These are phyloP conservation scores for Choristoneura fumiferana DNA, from an alignment of 1,140 invertebrate species.

Conservation along the genomic window DNA sequence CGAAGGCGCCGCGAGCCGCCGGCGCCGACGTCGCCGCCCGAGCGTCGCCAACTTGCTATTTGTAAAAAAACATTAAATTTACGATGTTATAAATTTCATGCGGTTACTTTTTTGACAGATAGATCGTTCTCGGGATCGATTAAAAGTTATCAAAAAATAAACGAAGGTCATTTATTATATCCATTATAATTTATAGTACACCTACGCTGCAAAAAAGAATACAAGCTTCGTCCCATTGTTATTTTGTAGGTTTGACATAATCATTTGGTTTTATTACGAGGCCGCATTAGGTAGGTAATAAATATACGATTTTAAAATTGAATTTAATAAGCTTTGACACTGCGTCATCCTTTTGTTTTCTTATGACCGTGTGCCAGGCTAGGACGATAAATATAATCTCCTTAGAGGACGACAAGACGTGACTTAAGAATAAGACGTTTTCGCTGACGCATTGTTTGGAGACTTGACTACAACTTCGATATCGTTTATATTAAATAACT, in stretches of 20 bases:
- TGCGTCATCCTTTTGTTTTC: conserved; percentile 34
- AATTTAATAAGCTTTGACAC: background rate
- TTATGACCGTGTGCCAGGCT: conserved; percentile 38
- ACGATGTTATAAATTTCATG: conserved; percentile 20
- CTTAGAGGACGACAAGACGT: conserved; percentile 36
- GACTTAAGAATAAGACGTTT: conserved; percentile 46
- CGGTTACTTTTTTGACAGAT: conserved; percentile 30
- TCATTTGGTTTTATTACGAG: conserved; percentile 8
- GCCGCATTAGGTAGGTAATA: background rate
- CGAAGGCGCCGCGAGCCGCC: conserved; percentile 36
- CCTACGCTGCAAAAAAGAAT: conserved; percentile 25
- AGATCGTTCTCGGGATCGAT: conserved; percentile 32
- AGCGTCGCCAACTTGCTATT: conserved; percentile 35
- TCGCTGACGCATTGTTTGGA: conserved; percentile 54
- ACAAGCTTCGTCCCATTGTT: conserved; percentile 4
- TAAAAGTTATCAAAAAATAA: conserved; percentile 35
- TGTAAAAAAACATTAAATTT: conserved; percentile 21
- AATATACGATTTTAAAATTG: conserved; percentile 1
- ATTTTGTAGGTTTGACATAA: conserved; percentile 11
- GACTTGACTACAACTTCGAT: conserved; percentile 22
- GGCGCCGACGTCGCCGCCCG: conserved; percentile 25
- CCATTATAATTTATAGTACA: conserved; percentile 32
- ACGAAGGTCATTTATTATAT: conserved; percentile 31
- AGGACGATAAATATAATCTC: conserved; percentile 42
- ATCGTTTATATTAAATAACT: background rate